Percentiles rank a stretch among this genome's conserved stretches.
These are phyloP conservation scores for Diorhabda carinulata DNA, from an alignment of 1,140 invertebrate genomes.

Conservation along the genomic window DNA sequence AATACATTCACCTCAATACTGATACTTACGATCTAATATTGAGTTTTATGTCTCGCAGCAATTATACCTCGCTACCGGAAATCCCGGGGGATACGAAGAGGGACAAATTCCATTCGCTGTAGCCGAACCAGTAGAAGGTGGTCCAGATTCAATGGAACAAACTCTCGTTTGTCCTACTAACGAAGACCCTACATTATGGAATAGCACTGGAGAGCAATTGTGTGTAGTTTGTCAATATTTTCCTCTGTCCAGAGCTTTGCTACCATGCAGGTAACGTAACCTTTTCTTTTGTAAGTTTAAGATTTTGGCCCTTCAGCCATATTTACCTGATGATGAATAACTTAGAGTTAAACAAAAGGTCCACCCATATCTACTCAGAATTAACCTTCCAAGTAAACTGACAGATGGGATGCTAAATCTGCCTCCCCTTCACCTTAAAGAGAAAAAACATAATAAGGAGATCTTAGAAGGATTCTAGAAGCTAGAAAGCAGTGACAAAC, in stretches of 20 bases:
- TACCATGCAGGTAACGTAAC: conserved; percentile 60
- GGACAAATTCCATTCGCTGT: conserved; percentile 41
- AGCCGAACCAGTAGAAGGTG: conserved; percentile 44
- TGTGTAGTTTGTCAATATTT: conserved; percentile 78
- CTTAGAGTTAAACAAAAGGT: no score
- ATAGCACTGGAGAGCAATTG: conserved; percentile 58
- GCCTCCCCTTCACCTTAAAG: no score
- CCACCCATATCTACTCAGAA: no score
- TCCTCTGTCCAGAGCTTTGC: conserved; percentile 69
- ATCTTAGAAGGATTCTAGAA: no score
- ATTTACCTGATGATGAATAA: no score
- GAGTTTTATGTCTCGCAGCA: conserved; percentile 55
- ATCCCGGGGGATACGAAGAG: conserved; percentile 57
- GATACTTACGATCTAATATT: background rate
- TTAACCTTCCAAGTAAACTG: no score
- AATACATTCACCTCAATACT: background rate
- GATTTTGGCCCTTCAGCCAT: no score
- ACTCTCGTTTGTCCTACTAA: conserved; percentile 47
- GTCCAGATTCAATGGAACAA: conserved; percentile 40
- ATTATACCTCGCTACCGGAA: conserved; percentile 68
- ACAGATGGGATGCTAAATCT: no score
- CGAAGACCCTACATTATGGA: conserved; percentile 49
- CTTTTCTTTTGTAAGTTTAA: no score
- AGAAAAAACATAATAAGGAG: no score
- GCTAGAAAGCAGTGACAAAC: no score